Evolutionary conservation across 2,888 invertebrate species (phyloP).

Genomic region (Hyles lineata): DNA sequence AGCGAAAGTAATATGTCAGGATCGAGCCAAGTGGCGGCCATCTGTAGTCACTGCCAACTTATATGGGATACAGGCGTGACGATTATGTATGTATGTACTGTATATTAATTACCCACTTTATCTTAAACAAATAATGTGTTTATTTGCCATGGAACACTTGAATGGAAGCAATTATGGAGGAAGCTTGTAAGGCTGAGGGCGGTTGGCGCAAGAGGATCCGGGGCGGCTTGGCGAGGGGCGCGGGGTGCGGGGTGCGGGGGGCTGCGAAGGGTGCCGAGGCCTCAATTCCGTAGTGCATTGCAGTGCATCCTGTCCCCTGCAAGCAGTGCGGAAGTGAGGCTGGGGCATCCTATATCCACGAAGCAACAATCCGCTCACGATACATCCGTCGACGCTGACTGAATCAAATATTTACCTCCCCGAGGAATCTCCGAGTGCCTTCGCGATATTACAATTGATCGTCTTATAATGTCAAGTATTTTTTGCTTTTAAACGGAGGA

Average conservation of each 20-base stretch:
- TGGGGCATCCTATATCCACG: slow-evolving; percentile 68
- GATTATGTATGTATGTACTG: too few species aligned
- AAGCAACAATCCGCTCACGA: slow-evolving; percentile 13
- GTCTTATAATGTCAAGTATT: slow-evolving; percentile 14
- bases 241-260: slow-evolving; percentile 55
- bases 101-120: not conserved
- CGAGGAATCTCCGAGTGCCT: slow-evolving; percentile 11
- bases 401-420: slow-evolving; percentile 21
- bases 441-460: slow-evolving; percentile 15
- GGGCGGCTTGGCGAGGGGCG: slow-evolving; percentile 62
- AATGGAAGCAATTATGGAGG: slow-evolving; percentile 23
- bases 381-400: slow-evolving; percentile 8
- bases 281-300: slow-evolving; percentile 99
- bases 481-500: not conserved
- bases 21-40: too few species aligned
- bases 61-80: too few species aligned
- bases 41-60: too few species aligned
- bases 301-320: slow-evolving; percentile 94
- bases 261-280: slow-evolving; percentile 83
- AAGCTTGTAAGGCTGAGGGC: slow-evolving; percentile 9
- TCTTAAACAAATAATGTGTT: not conserved
- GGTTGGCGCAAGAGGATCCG: slow-evolving; percentile 3
- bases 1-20: too few species aligned
- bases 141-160: not conserved
- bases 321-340: slow-evolving; percentile 98